A percentile compares a stretch with the other conserved stretches of the same genome.
Evolutionary conservation across 35 echinoderm and acorn worm species (phyloP).

Genomic region (Apostichopus japonicus): DNA sequence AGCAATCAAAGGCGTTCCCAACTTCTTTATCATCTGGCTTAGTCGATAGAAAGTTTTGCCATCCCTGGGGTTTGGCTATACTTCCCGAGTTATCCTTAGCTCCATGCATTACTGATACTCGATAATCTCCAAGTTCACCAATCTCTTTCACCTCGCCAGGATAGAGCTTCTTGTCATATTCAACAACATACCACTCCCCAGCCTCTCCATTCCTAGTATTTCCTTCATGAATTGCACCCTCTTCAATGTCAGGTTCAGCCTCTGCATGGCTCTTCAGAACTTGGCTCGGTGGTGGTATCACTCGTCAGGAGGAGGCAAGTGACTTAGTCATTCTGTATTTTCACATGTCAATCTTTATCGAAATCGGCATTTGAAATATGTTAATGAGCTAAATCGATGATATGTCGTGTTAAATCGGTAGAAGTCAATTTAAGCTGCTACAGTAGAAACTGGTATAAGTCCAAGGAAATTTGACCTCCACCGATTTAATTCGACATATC

Average conservation of each 20-base stretch:
- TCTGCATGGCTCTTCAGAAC: neutral
- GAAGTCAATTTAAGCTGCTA: too few species aligned
- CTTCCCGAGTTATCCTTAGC: constrained; percentile 47
- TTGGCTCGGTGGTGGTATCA: neutral
- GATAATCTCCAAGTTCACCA: constrained; percentile 50
- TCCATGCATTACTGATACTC: constrained; percentile 59
- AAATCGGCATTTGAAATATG: too few species aligned
- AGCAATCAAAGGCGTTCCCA: constrained; percentile 56
- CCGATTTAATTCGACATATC: too few species aligned
- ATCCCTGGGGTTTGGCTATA: neutral
- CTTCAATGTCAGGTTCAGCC: neutral
- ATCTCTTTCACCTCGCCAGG: constrained; percentile 67
- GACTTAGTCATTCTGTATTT: neutral
- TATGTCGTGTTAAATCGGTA: too few species aligned
- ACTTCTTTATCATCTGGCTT: constrained; percentile 8
- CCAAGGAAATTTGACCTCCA: too few species aligned
- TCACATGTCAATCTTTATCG: too few species aligned
- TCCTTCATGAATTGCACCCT: neutral
- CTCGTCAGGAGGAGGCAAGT: neutral
- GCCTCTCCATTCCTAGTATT: too few species aligned
- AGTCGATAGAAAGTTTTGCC: constrained; percentile 41
- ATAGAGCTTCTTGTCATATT: constrained; percentile 51
- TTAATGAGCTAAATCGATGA: too few species aligned
- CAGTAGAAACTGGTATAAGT: too few species aligned
- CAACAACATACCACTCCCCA: constrained; percentile 55